phyloP scores from a whole-genome alignment of 1,140 invertebrate species.

The Zelostemma sp. region DNA sequence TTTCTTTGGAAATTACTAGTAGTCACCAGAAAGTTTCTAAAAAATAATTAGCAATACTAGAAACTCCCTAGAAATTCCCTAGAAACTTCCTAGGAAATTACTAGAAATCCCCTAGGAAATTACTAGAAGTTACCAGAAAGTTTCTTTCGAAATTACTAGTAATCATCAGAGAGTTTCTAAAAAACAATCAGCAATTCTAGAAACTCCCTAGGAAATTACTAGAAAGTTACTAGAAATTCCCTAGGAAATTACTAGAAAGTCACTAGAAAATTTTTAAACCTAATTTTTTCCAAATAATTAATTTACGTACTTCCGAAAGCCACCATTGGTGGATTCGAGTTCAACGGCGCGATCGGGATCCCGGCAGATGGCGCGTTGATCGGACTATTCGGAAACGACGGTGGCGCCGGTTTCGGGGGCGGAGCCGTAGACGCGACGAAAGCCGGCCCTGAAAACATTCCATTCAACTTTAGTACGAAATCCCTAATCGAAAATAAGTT shows the following conservation, averaged over 20 bases:
- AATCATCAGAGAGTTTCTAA: neutral
- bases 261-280: conserved; percentile 51
- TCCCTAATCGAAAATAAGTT: neutral
- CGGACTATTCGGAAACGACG: conserved; percentile 67
- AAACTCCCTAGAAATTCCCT: conserved; percentile 1
- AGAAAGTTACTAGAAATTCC: neutral
- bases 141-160: conserved; percentile 24
- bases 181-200: conserved; percentile 21
- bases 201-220: too few relatives aligned
- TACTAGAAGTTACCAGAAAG: conserved; percentile 34
- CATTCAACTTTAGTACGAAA: neutral
- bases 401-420: conserved; percentile 66
- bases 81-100: too few relatives aligned
- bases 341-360: conserved; percentile 56
- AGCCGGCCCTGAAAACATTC: conserved; percentile 52
- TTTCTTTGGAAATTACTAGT: conserved; percentile 1
- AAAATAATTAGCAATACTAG: conserved; percentile 19
- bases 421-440: conserved; percentile 59
- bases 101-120: neutral
- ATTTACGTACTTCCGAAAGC: conserved; percentile 62
- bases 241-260: conserved; percentile 24
- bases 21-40: neutral
- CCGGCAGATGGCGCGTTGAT: conserved; percentile 31
- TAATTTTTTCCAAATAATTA: too few relatives aligned
- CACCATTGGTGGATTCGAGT: conserved; percentile 63